Evolutionary conservation across 2,113 vertebrate species (phyloP), one percentile per base, ranked within the genome.

Genomic region (Oplegnathus fasciatus): DNA sequence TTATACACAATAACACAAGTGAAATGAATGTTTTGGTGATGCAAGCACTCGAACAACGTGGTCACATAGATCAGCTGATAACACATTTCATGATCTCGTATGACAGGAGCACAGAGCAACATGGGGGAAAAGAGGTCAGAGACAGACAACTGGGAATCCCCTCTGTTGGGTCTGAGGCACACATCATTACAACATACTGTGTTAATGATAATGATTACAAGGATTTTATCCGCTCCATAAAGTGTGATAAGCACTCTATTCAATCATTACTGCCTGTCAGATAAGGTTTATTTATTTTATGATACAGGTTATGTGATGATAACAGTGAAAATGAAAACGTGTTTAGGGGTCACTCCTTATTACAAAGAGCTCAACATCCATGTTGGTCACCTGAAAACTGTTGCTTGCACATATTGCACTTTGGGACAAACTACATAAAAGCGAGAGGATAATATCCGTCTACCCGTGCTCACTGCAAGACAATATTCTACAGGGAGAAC

Each of bases 301-400:
- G 8, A 64, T 54, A 22, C 13, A 32, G 28, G 54, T 82, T 65
- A 57, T 61, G 40, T 60, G 61, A 17, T 30, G 55, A 46, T 62
- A 57, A 9, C 84, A 28, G 67, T 58, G 20, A 18, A 20, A 50
- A 76, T 17, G 9, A 13, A 14, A 82, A 42, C 32, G 28, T 55
- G 34, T 48, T 72, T 37, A 30, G 18, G 18, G 32, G n/a, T 55
- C 34, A 11, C 44, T 50, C 24, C 18, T n/a, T 9, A 6, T 24
- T 4, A 44, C 11, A 81, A 88, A 73, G 32, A 78, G 52, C 67
- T 81, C 22, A 48, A 86, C 78, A 88, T 82, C 82, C 84, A 75
- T 71, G 58, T 86, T 42, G 37, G 71, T 87, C 81, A 79, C 62
- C 65, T 84, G 76, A 60, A 84, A 73, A 60, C 40, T 61, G 71